Percentiles rank a stretch among this genome's conserved stretches.
These are phyloP conservation scores for Drosophila vallismaia DNA, from an alignment of 2,888 invertebrate species.

Conservation along the genomic window DNA sequence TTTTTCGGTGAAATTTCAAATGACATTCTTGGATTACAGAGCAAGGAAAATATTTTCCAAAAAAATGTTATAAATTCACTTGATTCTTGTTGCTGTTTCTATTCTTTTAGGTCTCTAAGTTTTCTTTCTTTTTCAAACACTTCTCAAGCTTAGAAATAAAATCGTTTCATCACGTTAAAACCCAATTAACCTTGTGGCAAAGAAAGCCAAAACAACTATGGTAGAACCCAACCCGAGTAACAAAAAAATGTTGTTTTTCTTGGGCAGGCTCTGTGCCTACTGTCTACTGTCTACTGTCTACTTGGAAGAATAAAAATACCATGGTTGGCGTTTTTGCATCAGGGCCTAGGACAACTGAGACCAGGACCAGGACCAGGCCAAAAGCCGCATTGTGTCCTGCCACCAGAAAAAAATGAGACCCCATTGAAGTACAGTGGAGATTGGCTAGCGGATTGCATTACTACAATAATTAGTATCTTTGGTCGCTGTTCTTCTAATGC, in stretches of 20 bases:
- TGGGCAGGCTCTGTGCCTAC: background rate
- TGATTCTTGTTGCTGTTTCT: background rate
- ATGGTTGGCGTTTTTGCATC: slow-evolving; percentile 36
- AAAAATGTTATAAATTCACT: slow-evolving; percentile 34
- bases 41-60: slow-evolving; percentile 27
- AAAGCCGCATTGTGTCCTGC: slow-evolving; percentile 39
- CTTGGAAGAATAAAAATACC: background rate
- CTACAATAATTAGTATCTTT: background rate
- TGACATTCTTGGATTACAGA: slow-evolving; percentile 42
- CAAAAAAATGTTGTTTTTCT: slow-evolving; percentile 20
- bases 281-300: background rate
- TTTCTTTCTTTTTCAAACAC: background rate
- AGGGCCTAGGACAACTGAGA: slow-evolving; percentile 49
- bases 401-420: slow-evolving; percentile 1
- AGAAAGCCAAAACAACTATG: background rate
- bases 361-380: slow-evolving; percentile 29
- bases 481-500: background rate
- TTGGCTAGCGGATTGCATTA: background rate
- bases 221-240: background rate
- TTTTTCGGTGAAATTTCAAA: slow-evolving; percentile 26
- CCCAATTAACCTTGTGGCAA: slow-evolving; percentile 35
- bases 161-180: slow-evolving; percentile 2
- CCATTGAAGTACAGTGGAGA: background rate
- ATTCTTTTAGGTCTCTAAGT: background rate
- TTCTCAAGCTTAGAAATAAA: background rate